phyloP scores from a whole-genome alignment of 2,888 invertebrate species.

The Aquatica leii region DNA sequence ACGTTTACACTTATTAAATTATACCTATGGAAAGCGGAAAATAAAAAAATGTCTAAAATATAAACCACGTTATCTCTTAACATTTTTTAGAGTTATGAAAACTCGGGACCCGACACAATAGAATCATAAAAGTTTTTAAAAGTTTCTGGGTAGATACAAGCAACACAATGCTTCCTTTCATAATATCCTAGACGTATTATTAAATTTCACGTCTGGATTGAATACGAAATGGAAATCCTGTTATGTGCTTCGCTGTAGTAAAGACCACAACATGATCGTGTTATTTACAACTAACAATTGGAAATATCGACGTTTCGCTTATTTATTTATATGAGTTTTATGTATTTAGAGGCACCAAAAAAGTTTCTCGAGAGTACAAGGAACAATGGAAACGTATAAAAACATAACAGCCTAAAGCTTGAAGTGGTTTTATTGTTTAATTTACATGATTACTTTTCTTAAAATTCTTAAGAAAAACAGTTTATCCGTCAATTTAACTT shows the following conservation, averaged over 20 bases:
- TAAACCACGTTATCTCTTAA: conserved; percentile 10
- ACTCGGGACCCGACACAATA: conserved; percentile 25
- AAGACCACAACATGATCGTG: conserved; percentile 13
- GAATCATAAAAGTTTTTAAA: conserved; percentile 35
- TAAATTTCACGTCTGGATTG: conserved; percentile 35
- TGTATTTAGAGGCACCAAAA: neutral
- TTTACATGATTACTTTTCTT: no score
- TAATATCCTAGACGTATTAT: conserved; percentile 35
- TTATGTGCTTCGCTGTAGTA: conserved; percentile 20
- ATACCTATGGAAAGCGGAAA: no score
- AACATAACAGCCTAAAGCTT: no score
- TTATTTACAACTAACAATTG: conserved; percentile 3
- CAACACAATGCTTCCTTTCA: conserved; percentile 36
- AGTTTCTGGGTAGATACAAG: conserved; percentile 33
- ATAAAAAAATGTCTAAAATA: conserved; percentile 1
- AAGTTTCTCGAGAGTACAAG: neutral
- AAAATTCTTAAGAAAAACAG: no score
- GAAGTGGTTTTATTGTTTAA: no score
- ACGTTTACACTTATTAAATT: no score
- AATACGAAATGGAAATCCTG: conserved; percentile 30
- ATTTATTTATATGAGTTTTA: neutral
- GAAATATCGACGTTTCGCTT: neutral
- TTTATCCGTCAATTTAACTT: conserved; percentile 19
- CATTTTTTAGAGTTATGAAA: conserved; percentile 26
- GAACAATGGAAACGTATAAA: neutral